Conservation (phyloP, 2,888 invertebrate genomes). For the Agrypnus murinus region DNA sequence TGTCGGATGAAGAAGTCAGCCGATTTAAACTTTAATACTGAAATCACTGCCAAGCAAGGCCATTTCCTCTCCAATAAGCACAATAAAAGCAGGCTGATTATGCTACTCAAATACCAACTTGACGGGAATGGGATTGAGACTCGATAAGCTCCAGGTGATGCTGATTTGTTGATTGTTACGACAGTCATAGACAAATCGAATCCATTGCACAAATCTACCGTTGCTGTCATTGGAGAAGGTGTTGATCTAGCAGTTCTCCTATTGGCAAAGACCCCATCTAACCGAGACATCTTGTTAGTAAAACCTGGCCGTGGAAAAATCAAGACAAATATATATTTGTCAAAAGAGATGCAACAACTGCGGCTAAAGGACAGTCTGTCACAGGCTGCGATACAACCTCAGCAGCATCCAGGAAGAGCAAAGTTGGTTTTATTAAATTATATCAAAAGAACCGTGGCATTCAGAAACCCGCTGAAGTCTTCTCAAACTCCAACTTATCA, state of each 20-base stretch:
- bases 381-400: neutral
- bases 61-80: conserved; percentile 8
- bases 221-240: conserved; percentile 11
- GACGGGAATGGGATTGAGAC: conserved; percentile 13
- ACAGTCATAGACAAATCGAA: neutral
- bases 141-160: conserved; percentile 13
- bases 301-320: neutral
- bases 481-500: neutral
- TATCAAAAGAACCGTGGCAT: conserved; percentile 24
- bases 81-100: conserved; percentile 22
- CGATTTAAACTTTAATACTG: neutral
- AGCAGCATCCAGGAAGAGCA: conserved; percentile 32
- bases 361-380: neutral
- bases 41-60: neutral
- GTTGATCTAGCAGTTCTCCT: conserved; percentile 17
- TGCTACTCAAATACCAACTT: neutral
- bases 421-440: conserved; percentile 36
- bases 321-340: neutral
- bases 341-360: neutral
- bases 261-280: conserved; percentile 6
- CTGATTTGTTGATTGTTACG: neutral
- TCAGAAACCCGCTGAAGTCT: conserved; percentile 10
- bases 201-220: neutral
- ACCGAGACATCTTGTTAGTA: conserved; percentile 3
- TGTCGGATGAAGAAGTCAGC: neutral